Percentiles rank a stretch among this genome's conserved stretches.
Conservation (phyloP, 2,888 invertebrate species). For the Drosophila sordidapex region DNA sequence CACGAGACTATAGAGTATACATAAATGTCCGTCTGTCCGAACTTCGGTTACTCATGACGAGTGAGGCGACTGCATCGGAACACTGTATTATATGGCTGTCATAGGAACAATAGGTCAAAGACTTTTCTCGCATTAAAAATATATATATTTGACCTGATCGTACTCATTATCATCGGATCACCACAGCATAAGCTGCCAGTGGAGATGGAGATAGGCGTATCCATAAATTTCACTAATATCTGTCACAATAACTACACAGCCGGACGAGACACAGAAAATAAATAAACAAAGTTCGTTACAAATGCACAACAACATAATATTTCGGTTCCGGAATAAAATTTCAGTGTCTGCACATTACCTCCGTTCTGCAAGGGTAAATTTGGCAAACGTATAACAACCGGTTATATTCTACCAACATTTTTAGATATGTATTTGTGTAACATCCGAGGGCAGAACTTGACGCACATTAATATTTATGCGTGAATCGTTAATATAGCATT, state of each 20-base stretch:
- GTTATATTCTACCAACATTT: neutral
- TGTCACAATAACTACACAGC: neutral
- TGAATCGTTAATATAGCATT: constrained; percentile 88
- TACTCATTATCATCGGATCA: neutral
- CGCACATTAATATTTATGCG: constrained; percentile 97
- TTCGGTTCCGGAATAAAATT: neutral
- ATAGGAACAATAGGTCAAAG: neutral
- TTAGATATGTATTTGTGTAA: neutral
- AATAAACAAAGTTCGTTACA: neutral
- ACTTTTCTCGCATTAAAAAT: neutral
- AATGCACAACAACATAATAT: neutral
- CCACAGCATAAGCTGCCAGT: no score
- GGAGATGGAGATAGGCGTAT: neutral
- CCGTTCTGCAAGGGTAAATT: neutral
- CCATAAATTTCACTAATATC: neutral
- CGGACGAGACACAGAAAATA: neutral
- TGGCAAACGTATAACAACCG: neutral
- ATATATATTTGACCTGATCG: neutral
- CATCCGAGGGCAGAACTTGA: constrained; percentile 89
- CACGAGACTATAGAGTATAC: no score
- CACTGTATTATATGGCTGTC: neutral
- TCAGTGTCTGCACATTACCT: neutral
- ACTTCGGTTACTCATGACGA: neutral
- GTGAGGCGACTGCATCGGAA: neutral
- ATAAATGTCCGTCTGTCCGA: no score